Base-by-base conservation (phyloP, 2,888 invertebrate genomes). In the Phengaris alcon region DNA sequence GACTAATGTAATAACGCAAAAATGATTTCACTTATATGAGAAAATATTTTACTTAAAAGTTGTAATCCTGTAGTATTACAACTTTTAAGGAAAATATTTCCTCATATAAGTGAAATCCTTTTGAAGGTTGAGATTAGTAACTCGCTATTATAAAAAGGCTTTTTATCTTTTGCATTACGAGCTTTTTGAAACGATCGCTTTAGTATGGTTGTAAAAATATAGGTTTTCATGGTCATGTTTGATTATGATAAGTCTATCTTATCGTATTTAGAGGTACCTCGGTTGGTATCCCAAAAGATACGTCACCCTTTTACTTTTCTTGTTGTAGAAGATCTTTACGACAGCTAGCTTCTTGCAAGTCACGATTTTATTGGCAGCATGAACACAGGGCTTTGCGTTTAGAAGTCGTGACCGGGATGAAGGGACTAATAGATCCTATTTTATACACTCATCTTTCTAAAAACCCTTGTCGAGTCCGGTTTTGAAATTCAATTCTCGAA, bases 311-410 rank as follows among this genome's bases (percentile, higher is more conserved):
- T 6, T 64, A 22, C 12, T 64, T 64, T 64, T 64, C 35, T 64
- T 59, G 64, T 64, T 64, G 59, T 10, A 22, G 35, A 12, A 64
- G 35, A 64, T 44, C 13, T 44, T 35, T 64, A 64, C 64, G 64
- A 64, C 64, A 72, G 52, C 51, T 12, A 12, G 72, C 72, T 72
- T 72, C 72, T 52, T 54, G 52, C 22, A 13, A 44, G 72, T 72
- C 72, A 72, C 72, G 72, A 72, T 13, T 35, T 22, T 35, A 52
- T 54, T 72, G 72, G 72, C 22, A 72, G 52, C 52, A 35, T 72
- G 54, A 72, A 70, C 15, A 64, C 54, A 70, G 15, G 15, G 35
- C 72, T 54, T 72, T 35, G 35, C 52, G 12, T 12, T 52, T 35
- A 15, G 48, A 15, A 69, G 22, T 51, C 70, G 70, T 70, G 70